These are phyloP conservation scores for Yponomeuta evonymella DNA, from an alignment of 2,888 invertebrate species.

Conservation along the genomic window DNA sequence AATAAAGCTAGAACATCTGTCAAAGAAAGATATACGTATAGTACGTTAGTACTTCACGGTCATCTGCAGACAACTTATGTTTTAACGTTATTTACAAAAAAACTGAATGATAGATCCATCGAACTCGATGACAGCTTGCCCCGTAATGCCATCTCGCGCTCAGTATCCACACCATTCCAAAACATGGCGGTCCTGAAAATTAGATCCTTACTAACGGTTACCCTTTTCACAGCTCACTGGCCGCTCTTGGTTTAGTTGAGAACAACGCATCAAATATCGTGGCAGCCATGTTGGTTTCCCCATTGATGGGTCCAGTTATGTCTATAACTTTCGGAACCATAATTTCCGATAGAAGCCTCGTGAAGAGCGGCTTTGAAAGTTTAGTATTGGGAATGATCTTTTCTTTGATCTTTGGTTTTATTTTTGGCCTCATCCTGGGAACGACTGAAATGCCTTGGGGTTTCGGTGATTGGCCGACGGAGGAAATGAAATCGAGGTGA, in stretches of 20 bases:
- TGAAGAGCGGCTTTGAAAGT: constrained; percentile 82
- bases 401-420: constrained; percentile 87
- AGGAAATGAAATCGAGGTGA: constrained; percentile 86
- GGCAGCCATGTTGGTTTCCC: constrained; percentile 85
- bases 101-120: too few relatives aligned
- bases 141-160: too few relatives aligned
- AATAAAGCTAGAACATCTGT: too few relatives aligned
- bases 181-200: too few relatives aligned
- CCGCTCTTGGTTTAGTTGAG: constrained; percentile 88
- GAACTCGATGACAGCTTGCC: too few relatives aligned
- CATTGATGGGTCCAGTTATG: constrained; percentile 90
- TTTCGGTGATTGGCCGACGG: constrained; percentile 84
- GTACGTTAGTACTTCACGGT: too few relatives aligned
- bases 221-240: constrained; percentile 78
- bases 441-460: constrained; percentile 87
- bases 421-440: constrained; percentile 84
- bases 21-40: too few relatives aligned
- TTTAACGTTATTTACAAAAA: too few relatives aligned
- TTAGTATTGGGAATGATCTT: constrained; percentile 82
- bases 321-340: constrained; percentile 90
- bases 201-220: neutral
- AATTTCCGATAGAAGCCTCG: constrained; percentile 82
- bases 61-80: too few relatives aligned
- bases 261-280: constrained; percentile 89
- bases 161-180: too few relatives aligned